phyloP scores from a whole-genome alignment of 1,140 invertebrate species.

The Neodiprion virginianus region DNA sequence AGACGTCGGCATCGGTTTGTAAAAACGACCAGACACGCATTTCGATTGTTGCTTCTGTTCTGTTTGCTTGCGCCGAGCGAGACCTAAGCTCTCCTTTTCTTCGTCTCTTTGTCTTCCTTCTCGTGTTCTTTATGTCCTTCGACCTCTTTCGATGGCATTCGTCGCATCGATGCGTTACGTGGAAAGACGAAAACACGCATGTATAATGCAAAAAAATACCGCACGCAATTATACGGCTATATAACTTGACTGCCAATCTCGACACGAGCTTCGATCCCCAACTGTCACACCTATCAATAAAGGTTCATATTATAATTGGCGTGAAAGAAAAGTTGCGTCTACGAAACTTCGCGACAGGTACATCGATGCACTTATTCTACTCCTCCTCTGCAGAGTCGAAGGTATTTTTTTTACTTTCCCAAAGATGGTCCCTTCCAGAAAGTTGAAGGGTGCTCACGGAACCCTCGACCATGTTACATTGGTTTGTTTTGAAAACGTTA shows the following conservation, averaged over 20 bases:
- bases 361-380: too few relatives aligned
- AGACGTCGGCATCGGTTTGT: slow-evolving; percentile 25
- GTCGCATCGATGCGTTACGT: background rate
- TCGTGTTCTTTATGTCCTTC: slow-evolving; percentile 1
- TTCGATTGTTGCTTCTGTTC: slow-evolving; percentile 53
- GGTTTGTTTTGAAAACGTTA: too few relatives aligned
- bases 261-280: too few relatives aligned
- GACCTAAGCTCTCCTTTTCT: background rate
- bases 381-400: too few relatives aligned
- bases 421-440: too few relatives aligned
- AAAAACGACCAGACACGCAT: slow-evolving; percentile 53
- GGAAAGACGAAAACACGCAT: background rate
- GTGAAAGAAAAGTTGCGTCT: too few relatives aligned
- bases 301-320: background rate
- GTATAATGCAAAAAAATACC: background rate
- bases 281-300: background rate
- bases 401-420: too few relatives aligned
- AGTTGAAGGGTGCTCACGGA: too few relatives aligned
- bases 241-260: too few relatives aligned
- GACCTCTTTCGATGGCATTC: background rate
- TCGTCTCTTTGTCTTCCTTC: background rate
- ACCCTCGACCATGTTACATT: too few relatives aligned
- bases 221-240: background rate
- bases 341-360: too few relatives aligned
- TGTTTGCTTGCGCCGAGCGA: slow-evolving; percentile 14